Evolutionary conservation across 2,888 invertebrate genomes (phyloP).

Genomic region (Eulithis testata): DNA sequence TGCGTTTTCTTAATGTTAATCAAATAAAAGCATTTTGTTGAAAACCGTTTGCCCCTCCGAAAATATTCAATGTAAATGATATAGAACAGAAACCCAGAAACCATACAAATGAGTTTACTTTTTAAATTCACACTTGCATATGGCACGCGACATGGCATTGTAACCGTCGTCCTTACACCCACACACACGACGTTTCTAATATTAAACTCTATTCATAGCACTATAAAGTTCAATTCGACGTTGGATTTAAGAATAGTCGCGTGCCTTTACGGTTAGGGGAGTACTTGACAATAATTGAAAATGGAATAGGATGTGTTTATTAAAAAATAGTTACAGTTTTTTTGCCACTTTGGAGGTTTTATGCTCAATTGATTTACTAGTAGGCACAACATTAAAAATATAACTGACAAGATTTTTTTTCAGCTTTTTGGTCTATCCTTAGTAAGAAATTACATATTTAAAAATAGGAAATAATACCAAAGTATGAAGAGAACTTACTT

Average conservation of each 20-base stretch:
- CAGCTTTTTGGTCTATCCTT: no score
- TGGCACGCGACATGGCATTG: slow-evolving; percentile 44
- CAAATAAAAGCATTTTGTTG: not conserved
- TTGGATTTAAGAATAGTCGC: slow-evolving; percentile 26
- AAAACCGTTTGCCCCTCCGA: not conserved
- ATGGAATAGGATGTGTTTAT: slow-evolving; percentile 26
- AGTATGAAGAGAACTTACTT: no score
- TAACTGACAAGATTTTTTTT: no score
- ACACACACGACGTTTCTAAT: slow-evolving; percentile 18
- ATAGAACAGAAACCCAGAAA: slow-evolving; percentile 7
- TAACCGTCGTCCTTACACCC: slow-evolving; percentile 36
- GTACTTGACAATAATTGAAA: slow-evolving; percentile 41
- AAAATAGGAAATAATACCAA: no score
- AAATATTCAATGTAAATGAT: slow-evolving; percentile 9
- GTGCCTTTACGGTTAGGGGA: slow-evolving; percentile 41
- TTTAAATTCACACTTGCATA: slow-evolving; percentile 42
- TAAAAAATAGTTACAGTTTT: slow-evolving; percentile 4
- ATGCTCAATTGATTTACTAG: no score
- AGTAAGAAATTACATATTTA: no score
- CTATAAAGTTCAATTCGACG: slow-evolving; percentile 18
- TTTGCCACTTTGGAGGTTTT: slow-evolving; percentile 9
- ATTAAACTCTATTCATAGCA: slow-evolving; percentile 19
- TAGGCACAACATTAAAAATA: no score
- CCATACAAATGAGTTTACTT: slow-evolving; percentile 34
- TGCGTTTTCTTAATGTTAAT: no score